Conservation (phyloP, 1,140 invertebrate species). For the Achroia grisella region DNA sequence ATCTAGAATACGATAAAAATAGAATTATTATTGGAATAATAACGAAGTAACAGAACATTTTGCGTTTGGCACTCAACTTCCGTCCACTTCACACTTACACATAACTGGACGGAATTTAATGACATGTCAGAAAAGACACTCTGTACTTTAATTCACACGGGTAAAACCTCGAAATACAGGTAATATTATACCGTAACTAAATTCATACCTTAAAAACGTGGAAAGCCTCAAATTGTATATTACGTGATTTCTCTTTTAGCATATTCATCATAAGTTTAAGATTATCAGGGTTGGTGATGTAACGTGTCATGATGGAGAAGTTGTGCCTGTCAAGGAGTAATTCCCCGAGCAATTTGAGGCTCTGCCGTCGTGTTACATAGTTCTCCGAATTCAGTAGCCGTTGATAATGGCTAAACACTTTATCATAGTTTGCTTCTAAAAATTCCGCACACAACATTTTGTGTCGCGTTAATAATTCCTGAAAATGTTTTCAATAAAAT, state of each 20-base stretch:
- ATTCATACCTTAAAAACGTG: constrained; percentile 97
- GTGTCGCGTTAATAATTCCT: constrained; percentile 99
- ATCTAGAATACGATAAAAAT: too few relatives aligned
- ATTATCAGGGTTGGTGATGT: constrained; percentile 99
- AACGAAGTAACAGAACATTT: too few relatives aligned
- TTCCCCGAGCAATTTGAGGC: constrained; percentile 97
- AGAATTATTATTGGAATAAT: too few relatives aligned
- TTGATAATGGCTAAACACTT: constrained; percentile 98
- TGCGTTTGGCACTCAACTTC: too few relatives aligned
- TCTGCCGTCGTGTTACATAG: constrained; percentile 98
- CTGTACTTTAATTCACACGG: too few relatives aligned
- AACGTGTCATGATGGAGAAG: constrained; percentile 98
- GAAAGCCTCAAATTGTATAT: constrained; percentile 99
- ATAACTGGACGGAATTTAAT: too few relatives aligned
- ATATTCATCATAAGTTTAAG: constrained; percentile 99
- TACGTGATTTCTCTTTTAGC: constrained; percentile 98
- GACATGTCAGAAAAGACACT: too few relatives aligned
- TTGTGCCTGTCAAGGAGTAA: constrained; percentile 98
- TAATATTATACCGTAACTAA: too few relatives aligned
- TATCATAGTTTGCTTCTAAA: constrained; percentile 98
- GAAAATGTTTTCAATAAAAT: constrained; percentile 38
- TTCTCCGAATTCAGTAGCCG: constrained; percentile 98
- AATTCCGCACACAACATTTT: constrained; percentile 99
- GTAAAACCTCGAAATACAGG: too few relatives aligned
- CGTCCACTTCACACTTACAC: too few relatives aligned